Conservation (phyloP, 2,113 vertebrate genomes). For the Tautogolabrus adspersus region DNA sequence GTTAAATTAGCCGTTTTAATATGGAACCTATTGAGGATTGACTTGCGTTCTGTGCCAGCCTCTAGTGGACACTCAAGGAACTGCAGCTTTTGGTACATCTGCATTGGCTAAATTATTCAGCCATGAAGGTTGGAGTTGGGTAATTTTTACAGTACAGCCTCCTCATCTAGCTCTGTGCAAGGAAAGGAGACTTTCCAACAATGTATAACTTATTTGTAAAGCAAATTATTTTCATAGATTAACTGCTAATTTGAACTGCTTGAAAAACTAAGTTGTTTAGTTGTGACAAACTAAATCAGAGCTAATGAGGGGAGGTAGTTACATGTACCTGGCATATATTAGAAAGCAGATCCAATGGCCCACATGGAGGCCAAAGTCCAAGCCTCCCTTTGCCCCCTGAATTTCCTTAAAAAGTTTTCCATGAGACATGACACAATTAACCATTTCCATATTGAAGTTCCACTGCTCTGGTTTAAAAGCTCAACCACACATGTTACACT, state of each 20-base stretch:
- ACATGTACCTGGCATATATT: background rate
- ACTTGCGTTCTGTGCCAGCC: background rate
- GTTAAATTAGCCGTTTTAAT: background rate
- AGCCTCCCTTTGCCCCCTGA: conserved; percentile 29
- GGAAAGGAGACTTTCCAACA: background rate
- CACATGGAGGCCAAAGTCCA: conserved; percentile 33
- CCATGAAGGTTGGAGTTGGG: too few species aligned
- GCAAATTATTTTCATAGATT: too few species aligned
- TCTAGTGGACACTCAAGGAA: background rate
- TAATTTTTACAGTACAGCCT: too few species aligned
- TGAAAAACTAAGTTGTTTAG: background rate
- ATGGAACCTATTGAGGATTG: background rate
- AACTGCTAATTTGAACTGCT: background rate
- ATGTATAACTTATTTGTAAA: background rate
- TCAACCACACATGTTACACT: conserved; percentile 66
- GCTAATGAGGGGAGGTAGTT: background rate
- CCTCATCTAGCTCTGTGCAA: background rate
- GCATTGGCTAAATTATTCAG: too few species aligned
- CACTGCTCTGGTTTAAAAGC: conserved; percentile 58
- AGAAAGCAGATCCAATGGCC: conserved; percentile 5
- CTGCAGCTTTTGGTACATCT: background rate
- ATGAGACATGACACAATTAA: conserved; percentile 44
- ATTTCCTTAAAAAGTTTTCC: conserved; percentile 56
- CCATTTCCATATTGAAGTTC: conserved; percentile 73
- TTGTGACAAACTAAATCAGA: background rate